A percentile compares a stretch with the other conserved stretches of the same genome.
Conservation (phyloP, 2,888 invertebrate genomes). For the Pollenia angustigena region DNA sequence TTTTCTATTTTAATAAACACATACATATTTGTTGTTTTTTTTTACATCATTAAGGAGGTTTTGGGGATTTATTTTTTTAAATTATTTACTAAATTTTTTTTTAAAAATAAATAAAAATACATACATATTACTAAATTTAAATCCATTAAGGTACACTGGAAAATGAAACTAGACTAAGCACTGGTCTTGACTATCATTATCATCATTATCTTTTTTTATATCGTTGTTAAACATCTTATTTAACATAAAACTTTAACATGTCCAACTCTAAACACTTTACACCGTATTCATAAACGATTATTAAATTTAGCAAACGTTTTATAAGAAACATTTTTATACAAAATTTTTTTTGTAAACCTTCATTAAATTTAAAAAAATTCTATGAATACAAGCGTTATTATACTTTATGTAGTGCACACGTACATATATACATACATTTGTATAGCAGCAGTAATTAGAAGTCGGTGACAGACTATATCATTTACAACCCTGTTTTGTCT, state of each 20-base stretch:
- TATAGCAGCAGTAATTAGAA: slow-evolving; percentile 28
- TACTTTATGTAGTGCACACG: slow-evolving; percentile 1
- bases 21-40: slow-evolving; percentile 66
- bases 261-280: background rate
- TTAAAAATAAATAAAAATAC: slow-evolving; percentile 70
- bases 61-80: slow-evolving; percentile 3
- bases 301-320: too few relatives aligned
- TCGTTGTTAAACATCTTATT: slow-evolving; percentile 34
- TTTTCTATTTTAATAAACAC: slow-evolving; percentile 71
- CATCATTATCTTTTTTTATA: slow-evolving; percentile 8
- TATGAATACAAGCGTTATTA: background rate
- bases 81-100: slow-evolving; percentile 39
- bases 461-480: slow-evolving; percentile 45
- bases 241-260: slow-evolving; percentile 27
- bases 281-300: too few relatives aligned
- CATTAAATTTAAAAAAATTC: too few relatives aligned
- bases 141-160: slow-evolving; percentile 72
- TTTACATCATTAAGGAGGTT: slow-evolving; percentile 44
- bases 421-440: background rate
- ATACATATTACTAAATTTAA: slow-evolving; percentile 59
- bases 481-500: slow-evolving; percentile 58
- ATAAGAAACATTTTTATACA: too few relatives aligned
- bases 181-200: slow-evolving; percentile 48
- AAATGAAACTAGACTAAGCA: slow-evolving; percentile 70
- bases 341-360: too few relatives aligned